phyloP scores from a whole-genome alignment of 2,113 vertebrate species.

The Lampris incognitus region DNA sequence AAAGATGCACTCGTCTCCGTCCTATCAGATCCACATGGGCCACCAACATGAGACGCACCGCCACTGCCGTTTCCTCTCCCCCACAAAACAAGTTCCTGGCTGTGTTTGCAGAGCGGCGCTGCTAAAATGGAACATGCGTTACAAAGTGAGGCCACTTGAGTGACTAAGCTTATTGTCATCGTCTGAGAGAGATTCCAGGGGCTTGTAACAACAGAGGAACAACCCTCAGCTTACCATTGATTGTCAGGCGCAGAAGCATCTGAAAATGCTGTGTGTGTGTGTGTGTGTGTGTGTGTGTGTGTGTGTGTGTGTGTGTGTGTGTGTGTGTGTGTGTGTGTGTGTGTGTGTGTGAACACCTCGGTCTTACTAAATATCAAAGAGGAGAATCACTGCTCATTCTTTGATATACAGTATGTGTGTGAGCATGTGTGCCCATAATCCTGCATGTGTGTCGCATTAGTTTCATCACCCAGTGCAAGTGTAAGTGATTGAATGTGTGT shows the following conservation, averaged over 20 bases:
- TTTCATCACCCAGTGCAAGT: slow-evolving; percentile 28
- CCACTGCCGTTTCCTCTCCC: slow-evolving; percentile 5
- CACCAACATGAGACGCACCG: slow-evolving; percentile 6
- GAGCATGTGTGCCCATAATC: no score
- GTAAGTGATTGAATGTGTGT: no score
- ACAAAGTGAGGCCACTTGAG: slow-evolving; percentile 72
- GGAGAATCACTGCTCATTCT: slow-evolving; percentile 45
- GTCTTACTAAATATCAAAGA: slow-evolving; percentile 14
- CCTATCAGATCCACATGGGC: neutral
- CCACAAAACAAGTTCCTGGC: slow-evolving; percentile 22
- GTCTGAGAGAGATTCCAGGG: slow-evolving; percentile 58
- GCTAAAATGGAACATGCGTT: slow-evolving; percentile 52
- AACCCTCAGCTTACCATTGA: slow-evolving; percentile 49
- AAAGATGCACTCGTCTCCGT: no score
- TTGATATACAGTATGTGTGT: slow-evolving; percentile 20
- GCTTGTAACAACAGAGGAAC: slow-evolving; percentile 69
- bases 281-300: neutral
- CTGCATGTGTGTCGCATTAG: slow-evolving; percentile 25
- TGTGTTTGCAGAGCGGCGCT: slow-evolving; percentile 43
- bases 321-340: neutral
- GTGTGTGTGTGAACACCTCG: slow-evolving; percentile 75
- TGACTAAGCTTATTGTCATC: slow-evolving; percentile 77
- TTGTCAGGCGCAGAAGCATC: slow-evolving; percentile 64
- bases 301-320: no score
- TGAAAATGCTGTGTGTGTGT: slow-evolving; percentile 53